Conservation (phyloP, 2,888 invertebrate genomes). For the Drosophila recens region DNA sequence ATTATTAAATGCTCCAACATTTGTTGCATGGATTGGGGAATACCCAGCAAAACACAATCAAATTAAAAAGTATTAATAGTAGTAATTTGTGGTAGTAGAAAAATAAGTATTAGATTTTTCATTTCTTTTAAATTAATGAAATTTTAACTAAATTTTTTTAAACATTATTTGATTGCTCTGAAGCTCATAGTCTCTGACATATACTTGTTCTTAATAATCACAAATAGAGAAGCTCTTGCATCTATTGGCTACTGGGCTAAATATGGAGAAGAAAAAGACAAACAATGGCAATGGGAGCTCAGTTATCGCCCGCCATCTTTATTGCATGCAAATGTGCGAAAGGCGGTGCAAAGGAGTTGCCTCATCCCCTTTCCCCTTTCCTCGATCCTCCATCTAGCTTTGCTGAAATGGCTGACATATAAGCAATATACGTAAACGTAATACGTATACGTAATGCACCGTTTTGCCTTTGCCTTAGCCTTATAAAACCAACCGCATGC, state of each 20-base stretch:
- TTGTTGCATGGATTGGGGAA: too few relatives aligned
- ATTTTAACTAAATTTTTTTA: too few relatives aligned
- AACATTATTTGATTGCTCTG: too few relatives aligned
- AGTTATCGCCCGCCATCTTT: slow-evolving; percentile 80
- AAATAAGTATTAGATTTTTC: too few relatives aligned
- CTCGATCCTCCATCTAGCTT: background rate
- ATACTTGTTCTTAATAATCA: too few relatives aligned
- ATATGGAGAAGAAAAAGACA: slow-evolving; percentile 69
- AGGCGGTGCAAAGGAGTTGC: too few relatives aligned
- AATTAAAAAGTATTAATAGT: too few relatives aligned
- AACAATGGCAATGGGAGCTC: slow-evolving; percentile 76
- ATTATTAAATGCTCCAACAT: too few relatives aligned
- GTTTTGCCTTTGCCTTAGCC: slow-evolving; percentile 60
- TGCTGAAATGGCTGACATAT: slow-evolving; percentile 73
- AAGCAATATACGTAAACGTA: slow-evolving; percentile 48
- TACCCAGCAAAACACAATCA: too few relatives aligned
- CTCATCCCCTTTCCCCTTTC: background rate
- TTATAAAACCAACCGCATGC: slow-evolving; percentile 73
- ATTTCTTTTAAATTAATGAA: too few relatives aligned
- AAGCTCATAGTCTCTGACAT: too few relatives aligned
- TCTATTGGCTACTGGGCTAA: background rate
- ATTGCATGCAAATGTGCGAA: slow-evolving; percentile 80
- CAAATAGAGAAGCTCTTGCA: background rate
- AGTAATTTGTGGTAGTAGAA: too few relatives aligned
- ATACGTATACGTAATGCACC: slow-evolving; percentile 66